These are phyloP conservation scores for Bos indicus DNA, from an alignment of 2,113 vertebrate genomes.

Conservation along the genomic window DNA sequence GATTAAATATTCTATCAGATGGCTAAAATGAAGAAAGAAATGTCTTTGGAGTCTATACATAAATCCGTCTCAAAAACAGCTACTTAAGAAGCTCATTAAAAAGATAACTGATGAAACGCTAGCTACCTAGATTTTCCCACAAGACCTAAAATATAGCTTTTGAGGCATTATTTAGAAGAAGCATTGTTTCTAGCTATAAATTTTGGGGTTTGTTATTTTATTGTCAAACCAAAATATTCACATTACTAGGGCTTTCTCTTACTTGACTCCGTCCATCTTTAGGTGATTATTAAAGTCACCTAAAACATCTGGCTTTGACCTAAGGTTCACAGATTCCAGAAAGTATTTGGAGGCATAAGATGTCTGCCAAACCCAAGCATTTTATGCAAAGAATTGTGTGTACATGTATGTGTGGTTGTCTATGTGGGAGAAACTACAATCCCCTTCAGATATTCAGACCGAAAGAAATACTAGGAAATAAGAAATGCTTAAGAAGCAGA, in stretches of 20 bases:
- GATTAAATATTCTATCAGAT: background rate
- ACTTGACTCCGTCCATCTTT: background rate
- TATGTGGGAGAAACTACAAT: background rate
- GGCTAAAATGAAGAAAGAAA: background rate
- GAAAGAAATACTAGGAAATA: background rate
- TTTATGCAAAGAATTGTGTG: background rate
- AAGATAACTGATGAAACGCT: background rate
- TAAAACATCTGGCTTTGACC: background rate
- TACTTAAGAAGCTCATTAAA: background rate
- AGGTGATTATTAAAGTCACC: background rate
- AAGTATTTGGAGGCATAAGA: background rate
- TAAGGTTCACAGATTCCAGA: background rate
- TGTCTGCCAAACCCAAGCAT: background rate
- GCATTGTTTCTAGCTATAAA: background rate
- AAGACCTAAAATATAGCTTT: background rate
- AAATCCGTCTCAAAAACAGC: background rate
- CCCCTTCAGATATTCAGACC: background rate
- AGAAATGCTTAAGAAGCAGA: background rate
- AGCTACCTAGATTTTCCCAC: background rate
- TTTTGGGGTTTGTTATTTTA: conserved; percentile 13
- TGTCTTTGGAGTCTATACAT: background rate
- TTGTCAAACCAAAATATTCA: background rate
- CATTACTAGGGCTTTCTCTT: background rate
- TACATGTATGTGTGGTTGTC: background rate
- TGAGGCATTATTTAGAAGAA: background rate